Evolutionary conservation across 37 sponge, comb jelly and placozoan species (phyloP).

Genomic region (Halichondria panicea): DNA sequence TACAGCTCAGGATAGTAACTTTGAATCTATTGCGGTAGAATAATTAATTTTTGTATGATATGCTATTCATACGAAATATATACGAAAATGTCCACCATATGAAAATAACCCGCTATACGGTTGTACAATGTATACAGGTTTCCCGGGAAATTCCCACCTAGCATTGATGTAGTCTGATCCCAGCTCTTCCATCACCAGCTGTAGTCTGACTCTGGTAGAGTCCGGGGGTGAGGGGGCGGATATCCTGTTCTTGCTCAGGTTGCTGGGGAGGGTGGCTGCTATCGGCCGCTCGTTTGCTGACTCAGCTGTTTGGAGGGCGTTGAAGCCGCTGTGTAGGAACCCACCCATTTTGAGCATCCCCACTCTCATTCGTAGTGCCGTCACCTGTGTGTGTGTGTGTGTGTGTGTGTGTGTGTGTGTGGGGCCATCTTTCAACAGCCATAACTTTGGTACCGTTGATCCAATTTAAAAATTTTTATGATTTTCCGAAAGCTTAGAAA

Average conservation of each 20-base stretch:
- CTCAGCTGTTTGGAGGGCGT: conserved; percentile 15
- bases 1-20: no score
- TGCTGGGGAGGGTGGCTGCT: conserved; percentile 23
- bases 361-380: conserved; percentile 51
- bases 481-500: not conserved
- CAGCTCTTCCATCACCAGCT: conserved; percentile 47
- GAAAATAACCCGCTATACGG: no score
- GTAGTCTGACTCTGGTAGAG: conserved; percentile 66
- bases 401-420: not conserved
- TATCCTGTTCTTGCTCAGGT: conserved; percentile 30
- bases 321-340: conserved; percentile 54
- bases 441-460: no score
- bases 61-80: no score
- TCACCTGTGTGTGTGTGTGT: not conserved
- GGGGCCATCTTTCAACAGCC: no score
- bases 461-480: no score
- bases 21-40: no score
- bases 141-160: no score
- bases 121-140: no score
- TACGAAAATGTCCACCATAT: no score
- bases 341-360: conserved; percentile 68
- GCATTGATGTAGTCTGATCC: conserved; percentile 94
- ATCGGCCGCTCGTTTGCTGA: no score
- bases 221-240: conserved; percentile 60
- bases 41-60: no score